phyloP scores from a whole-genome alignment of 1,140 invertebrate genomes.

The Stegodyphus mimosarum region DNA sequence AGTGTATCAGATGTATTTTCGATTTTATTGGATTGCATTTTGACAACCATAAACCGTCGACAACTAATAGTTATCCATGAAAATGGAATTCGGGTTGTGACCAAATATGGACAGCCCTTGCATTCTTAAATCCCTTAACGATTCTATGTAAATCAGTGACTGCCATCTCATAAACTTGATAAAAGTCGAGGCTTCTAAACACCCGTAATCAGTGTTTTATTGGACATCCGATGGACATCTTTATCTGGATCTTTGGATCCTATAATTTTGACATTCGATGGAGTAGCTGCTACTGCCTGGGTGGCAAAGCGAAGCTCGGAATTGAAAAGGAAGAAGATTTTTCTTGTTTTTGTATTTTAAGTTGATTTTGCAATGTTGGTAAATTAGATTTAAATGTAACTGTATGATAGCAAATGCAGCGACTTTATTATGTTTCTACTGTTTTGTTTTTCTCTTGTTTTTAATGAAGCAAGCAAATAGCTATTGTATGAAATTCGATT shows the following conservation, averaged over 20 bases:
- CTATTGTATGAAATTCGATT: too few relatives aligned
- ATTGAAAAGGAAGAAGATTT: too few relatives aligned
- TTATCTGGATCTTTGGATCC: constrained; percentile 34
- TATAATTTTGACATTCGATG: constrained; percentile 10
- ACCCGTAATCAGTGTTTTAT: constrained; percentile 58
- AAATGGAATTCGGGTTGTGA: neutral
- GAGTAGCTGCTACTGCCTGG: constrained; percentile 19
- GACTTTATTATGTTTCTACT: neutral
- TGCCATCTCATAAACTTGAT: constrained; percentile 51
- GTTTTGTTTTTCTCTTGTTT: constrained; percentile 28
- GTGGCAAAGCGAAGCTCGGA: constrained; percentile 2
- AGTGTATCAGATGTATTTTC: too few relatives aligned
- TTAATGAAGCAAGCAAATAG: neutral
- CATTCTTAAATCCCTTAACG: neutral
- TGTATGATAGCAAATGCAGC: too few relatives aligned
- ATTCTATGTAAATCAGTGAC: neutral
- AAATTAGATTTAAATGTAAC: too few relatives aligned
- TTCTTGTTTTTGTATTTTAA: too few relatives aligned
- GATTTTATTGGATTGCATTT: too few relatives aligned
- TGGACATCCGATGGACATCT: constrained; percentile 38
- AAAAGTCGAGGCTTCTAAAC: constrained; percentile 36
- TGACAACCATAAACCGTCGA: too few relatives aligned
- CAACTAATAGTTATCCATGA: too few relatives aligned
- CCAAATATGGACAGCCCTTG: neutral
- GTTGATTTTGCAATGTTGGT: too few relatives aligned